These are phyloP conservation scores for Astyanax mexicanus DNA, from an alignment of 2,797 vertebrate genomes.

Conservation along the genomic window DNA sequence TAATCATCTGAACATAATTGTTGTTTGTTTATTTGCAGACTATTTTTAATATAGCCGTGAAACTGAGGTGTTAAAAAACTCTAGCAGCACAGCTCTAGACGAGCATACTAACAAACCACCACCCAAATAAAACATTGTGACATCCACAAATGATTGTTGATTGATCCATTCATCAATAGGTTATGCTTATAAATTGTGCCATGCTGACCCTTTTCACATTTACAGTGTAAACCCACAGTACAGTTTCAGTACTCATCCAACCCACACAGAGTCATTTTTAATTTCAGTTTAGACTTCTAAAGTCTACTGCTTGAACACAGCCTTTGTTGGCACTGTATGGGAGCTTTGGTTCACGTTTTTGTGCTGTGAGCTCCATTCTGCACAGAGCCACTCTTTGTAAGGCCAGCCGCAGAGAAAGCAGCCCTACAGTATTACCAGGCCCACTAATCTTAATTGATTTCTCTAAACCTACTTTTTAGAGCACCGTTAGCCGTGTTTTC, in stretches of 20 bases:
- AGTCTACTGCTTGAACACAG: neutral
- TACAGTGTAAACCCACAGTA: no score
- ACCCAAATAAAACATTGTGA: neutral
- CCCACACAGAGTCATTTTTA: neutral
- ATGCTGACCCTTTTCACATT: neutral
- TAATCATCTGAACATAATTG: no score
- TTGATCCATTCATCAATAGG: neutral
- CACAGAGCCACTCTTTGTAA: neutral
- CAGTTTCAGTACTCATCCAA: neutral
- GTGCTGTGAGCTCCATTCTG: neutral
- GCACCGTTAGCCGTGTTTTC: slow-evolving; percentile 32
- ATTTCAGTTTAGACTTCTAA: neutral
- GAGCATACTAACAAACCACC: no score
- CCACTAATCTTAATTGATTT: slow-evolving; percentile 48
- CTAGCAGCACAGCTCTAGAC: no score
- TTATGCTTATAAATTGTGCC: neutral
- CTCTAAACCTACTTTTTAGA: slow-evolving; percentile 23
- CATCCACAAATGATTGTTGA: neutral
- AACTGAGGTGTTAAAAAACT: no score
- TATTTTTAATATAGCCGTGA: no score
- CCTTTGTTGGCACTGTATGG: neutral
- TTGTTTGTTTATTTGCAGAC: no score
- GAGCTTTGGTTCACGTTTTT: neutral
- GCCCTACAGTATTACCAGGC: slow-evolving; percentile 8
- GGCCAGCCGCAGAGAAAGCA: neutral